Conservation (phyloP, 2,113 vertebrate genomes). For the Halcyon malimbica region DNA sequence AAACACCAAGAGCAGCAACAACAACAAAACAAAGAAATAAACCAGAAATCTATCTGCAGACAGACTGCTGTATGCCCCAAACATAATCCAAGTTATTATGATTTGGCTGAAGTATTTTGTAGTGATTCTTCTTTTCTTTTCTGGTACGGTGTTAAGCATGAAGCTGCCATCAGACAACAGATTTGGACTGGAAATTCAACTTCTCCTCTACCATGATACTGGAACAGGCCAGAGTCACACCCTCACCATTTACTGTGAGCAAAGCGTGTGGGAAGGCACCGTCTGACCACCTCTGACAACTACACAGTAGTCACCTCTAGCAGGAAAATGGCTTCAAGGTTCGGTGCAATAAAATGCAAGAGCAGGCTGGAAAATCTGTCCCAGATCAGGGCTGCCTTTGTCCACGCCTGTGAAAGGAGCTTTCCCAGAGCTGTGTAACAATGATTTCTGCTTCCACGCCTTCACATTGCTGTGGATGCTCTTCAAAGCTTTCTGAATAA, state of each 20-base stretch:
- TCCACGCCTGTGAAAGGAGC: neutral
- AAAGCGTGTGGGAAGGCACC: neutral
- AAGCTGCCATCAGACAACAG: neutral
- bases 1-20: neutral
- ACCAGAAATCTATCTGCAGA: neutral
- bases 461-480: neutral
- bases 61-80: neutral
- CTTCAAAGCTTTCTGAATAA: neutral
- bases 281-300: neutral
- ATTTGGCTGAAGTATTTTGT: neutral
- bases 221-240: neutral
- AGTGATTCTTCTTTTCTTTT: neutral
- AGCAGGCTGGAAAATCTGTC: neutral
- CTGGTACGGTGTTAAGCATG: rapidly evolving
- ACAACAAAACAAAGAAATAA: neutral
- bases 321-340: neutral
- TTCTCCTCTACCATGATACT: rapidly evolving
- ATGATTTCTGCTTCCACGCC: neutral
- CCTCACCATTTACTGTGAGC: neutral
- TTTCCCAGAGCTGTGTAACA: neutral
- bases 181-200: neutral
- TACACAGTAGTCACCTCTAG: rapidly evolving
- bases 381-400: neutral
- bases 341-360: neutral
- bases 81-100: no score